Conservation (phyloP, 2,113 vertebrate genomes). For the Lutjanus erythropterus region DNA sequence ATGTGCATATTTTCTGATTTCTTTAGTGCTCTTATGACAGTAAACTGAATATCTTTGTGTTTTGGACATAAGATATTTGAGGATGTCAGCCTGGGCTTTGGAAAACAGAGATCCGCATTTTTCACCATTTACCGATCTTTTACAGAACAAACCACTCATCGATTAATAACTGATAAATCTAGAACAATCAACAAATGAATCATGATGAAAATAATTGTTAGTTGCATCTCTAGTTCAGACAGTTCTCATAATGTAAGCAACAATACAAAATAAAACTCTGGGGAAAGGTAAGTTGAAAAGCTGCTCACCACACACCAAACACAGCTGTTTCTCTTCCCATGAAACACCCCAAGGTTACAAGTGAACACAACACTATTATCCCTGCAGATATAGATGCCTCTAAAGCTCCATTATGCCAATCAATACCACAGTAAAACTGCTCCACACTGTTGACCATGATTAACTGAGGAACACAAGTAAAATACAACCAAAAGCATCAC, state of each 20-base stretch:
- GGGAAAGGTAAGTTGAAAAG: neutral
- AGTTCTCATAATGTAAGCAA: neutral
- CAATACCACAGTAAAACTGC: neutral
- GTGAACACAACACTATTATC: neutral
- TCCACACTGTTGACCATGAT: neutral
- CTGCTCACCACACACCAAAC: conserved; percentile 14
- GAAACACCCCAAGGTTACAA: conserved; percentile 29
- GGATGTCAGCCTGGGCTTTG: too few relatives aligned
- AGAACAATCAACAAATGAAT: too few relatives aligned
- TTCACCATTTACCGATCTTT: too few relatives aligned
- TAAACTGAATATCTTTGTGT: too few relatives aligned
- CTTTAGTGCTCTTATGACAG: too few relatives aligned
- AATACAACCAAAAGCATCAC: neutral
- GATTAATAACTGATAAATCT: too few relatives aligned
- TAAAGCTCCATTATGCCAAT: neutral
- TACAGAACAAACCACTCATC: too few relatives aligned
- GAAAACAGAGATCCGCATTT: too few relatives aligned
- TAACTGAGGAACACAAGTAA: neutral
- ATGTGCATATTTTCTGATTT: too few relatives aligned
- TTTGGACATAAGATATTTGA: too few relatives aligned
- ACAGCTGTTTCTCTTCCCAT: conserved; percentile 66
- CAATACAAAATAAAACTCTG: neutral
- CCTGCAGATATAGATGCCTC: neutral
- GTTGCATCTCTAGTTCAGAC: too few relatives aligned
- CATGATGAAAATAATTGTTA: too few relatives aligned